A percentile compares a stretch with the other conserved stretches of the same genome.
Evolutionary conservation across 2,888 invertebrate genomes (phyloP).

Genomic region (Eudemis profundana): DNA sequence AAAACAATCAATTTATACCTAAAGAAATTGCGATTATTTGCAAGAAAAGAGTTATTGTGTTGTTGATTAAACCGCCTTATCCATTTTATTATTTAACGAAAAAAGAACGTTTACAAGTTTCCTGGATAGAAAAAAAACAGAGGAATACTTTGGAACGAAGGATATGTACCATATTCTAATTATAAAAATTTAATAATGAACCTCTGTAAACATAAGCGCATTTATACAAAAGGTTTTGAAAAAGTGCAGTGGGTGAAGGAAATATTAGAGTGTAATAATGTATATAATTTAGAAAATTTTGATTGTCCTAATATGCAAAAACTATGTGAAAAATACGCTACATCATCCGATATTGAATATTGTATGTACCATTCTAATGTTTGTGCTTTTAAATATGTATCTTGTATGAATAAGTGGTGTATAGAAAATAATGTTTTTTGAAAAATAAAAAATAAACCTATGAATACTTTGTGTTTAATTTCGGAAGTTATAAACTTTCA

Average conservation of each 20-base stretch:
- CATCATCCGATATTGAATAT: neutral
- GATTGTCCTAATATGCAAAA: constrained; percentile 2
- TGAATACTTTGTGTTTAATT: too few species aligned
- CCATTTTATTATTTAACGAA: constrained; percentile 45
- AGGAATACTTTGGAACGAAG: too few species aligned
- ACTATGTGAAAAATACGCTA: neutral
- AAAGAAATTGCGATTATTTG: constrained; percentile 49
- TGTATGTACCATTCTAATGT: constrained; percentile 25
- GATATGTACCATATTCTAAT: neutral
- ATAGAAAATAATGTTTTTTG: constrained; percentile 16
- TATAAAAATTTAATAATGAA: neutral
- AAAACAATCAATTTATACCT: constrained; percentile 30
- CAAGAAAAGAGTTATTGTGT: constrained; percentile 26
- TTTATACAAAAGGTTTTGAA: constrained; percentile 23
- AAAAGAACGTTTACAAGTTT: constrained; percentile 43
- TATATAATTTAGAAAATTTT: constrained; percentile 25
- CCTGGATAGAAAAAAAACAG: constrained; percentile 40
- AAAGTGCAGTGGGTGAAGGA: constrained; percentile 20
- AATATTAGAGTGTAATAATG: constrained; percentile 3
- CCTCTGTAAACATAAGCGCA: constrained; percentile 3
- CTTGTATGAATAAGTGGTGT: constrained; percentile 27
- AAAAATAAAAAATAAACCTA: too few species aligned
- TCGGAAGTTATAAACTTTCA: too few species aligned
- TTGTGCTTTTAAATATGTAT: constrained; percentile 27
- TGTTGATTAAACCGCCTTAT: constrained; percentile 47